Conservation (phyloP, 2,113 vertebrate species). For the Mionectes macconnelli region DNA sequence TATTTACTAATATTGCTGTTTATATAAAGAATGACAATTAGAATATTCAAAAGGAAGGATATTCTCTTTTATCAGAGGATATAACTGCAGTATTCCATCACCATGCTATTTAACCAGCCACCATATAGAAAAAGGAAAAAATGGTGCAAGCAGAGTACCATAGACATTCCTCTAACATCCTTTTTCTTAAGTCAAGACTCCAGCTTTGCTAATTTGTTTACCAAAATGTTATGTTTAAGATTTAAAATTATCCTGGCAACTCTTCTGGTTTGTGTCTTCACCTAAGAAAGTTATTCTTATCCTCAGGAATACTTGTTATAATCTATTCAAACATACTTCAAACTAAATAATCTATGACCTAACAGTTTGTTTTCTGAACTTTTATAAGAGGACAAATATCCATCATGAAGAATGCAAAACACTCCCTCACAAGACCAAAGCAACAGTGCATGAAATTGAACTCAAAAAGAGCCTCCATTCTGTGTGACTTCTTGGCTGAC, state of each 20-base stretch:
- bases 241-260: neutral
- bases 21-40: neutral
- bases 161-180: neutral
- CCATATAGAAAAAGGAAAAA: neutral
- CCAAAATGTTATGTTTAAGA: neutral
- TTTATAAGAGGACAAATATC: conserved; percentile 56
- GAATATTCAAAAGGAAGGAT: neutral
- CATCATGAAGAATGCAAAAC: conserved; percentile 68
- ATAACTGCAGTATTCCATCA: neutral
- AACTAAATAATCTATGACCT: conserved; percentile 31
- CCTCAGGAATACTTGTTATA: neutral
- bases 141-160: neutral
- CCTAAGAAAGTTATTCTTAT: neutral
- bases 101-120: neutral
- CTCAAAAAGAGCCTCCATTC: conserved; percentile 79
- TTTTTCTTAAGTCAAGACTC: neutral
- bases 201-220: neutral
- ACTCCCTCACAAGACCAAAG: conserved; percentile 73
- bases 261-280: neutral
- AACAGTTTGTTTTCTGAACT: conserved; percentile 67
- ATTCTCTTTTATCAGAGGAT: neutral
- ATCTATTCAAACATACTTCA: neutral
- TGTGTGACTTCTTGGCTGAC: conserved; percentile 80
- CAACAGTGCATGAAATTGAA: conserved; percentile 84
- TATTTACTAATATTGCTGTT: neutral